Percentiles rank a stretch among this genome's conserved stretches.
Evolutionary conservation across 2,797 vertebrate species (phyloP).

Genomic region (Cossypha heuglini): DNA sequence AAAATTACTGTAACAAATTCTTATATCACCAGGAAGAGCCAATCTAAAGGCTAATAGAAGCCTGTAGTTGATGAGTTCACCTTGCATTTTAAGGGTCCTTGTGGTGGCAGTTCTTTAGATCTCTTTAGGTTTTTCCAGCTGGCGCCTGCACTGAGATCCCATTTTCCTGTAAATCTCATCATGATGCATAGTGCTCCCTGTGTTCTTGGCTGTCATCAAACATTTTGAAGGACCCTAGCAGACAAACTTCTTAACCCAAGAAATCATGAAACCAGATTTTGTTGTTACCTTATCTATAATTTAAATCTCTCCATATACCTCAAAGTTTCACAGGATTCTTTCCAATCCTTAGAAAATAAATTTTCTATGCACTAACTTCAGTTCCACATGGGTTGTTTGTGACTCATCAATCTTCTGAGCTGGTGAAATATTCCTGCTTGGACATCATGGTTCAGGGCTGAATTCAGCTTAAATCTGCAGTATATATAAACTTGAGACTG

Average conservation of each 20-base stretch:
- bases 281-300: background rate
- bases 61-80: background rate
- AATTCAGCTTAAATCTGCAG: background rate
- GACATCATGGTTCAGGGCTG: background rate
- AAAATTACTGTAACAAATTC: background rate
- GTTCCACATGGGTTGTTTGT: background rate
- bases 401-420: background rate
- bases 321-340: background rate
- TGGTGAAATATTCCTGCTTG: background rate
- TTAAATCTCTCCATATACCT: background rate
- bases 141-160: rapidly evolving
- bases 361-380: background rate
- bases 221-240: background rate
- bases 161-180: background rate
- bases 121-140: background rate
- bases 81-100: background rate
- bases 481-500: background rate
- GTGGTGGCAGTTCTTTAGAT: background rate
- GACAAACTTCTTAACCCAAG: background rate
- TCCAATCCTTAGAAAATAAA: background rate
- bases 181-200: background rate
- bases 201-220: background rate
- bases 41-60: background rate
- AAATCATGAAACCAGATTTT: background rate
- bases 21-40: background rate